Percentiles rank a stretch among this genome's conserved stretches.
phyloP scores from a whole-genome alignment of 2,113 vertebrate genomes.

The Collichthys lucidus region DNA sequence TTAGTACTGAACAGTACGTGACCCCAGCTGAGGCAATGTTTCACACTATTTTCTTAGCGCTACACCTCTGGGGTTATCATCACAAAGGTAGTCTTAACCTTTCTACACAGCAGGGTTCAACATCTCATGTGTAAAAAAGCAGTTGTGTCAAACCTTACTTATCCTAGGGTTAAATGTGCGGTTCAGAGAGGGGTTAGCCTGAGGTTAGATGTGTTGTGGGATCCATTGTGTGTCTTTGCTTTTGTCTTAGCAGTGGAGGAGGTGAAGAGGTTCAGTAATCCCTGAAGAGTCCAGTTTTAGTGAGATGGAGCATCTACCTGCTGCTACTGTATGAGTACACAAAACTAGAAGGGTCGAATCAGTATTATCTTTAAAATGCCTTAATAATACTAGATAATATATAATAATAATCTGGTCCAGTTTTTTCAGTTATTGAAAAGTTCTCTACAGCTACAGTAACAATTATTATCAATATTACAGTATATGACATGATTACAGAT shows the following conservation, averaged over 20 bases:
- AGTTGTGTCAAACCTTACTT: neutral
- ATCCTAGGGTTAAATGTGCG: constrained; percentile 20
- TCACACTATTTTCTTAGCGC: neutral
- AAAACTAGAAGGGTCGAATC: neutral
- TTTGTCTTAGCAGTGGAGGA: neutral
- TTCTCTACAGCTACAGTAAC: neutral
- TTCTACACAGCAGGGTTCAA: constrained; percentile 19
- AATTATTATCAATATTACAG: neutral
- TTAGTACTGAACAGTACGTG: neutral
- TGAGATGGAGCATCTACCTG: neutral
- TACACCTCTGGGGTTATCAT: constrained; percentile 1
- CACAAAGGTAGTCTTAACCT: neutral
- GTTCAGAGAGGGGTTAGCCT: constrained; percentile 33
- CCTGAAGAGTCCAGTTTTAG: neutral
- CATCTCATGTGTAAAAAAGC: neutral
- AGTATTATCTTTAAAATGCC: neutral
- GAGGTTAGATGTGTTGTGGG: constrained; percentile 15
- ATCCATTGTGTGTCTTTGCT: neutral
- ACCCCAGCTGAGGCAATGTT: constrained; percentile 11
- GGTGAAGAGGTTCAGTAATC: constrained; percentile 4
- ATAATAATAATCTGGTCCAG: neutral
- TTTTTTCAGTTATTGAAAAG: neutral
- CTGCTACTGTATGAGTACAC: neutral
- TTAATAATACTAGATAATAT: too few relatives aligned
- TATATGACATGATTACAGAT: neutral